Conservation (phyloP, 2,113 vertebrate genomes). For the Chaetorhynchus papuensis region DNA sequence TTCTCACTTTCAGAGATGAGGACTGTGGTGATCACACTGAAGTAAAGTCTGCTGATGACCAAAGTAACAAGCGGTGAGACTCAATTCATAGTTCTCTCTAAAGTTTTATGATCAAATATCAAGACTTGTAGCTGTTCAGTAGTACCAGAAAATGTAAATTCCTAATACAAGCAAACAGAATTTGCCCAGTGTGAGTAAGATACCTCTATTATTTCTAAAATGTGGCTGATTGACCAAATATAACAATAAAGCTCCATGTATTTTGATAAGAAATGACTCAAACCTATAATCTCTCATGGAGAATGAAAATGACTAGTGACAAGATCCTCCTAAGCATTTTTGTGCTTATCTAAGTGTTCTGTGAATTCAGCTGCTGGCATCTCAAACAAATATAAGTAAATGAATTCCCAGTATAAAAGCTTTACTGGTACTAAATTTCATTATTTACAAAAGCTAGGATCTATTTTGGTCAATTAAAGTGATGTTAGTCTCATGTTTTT, state of each 20-base stretch:
- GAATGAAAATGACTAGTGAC: neutral
- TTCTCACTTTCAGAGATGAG: slow-evolving; percentile 19
- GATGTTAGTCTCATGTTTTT: neutral
- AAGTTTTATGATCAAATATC: neutral
- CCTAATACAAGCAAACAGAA: neutral
- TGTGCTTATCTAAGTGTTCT: neutral
- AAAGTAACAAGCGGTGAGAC: slow-evolving; percentile 37
- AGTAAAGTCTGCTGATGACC: neutral
- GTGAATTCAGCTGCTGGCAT: neutral
- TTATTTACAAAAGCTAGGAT: neutral
- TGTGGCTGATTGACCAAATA: neutral
- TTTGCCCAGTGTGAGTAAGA: neutral
- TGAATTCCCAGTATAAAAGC: neutral
- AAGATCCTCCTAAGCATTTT: neutral
- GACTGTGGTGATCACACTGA: neutral
- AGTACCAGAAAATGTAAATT: neutral
- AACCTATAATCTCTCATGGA: neutral
- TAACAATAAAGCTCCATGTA: neutral
- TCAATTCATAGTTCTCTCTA: neutral
- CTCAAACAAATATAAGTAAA: neutral
- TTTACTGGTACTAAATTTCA: neutral
- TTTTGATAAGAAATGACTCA: neutral
- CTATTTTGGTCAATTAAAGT: neutral
- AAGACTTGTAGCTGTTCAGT: neutral
- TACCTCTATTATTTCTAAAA: neutral